Evolutionary conservation across 2,113 vertebrate species (phyloP).

Genomic region (Heterotis niloticus): DNA sequence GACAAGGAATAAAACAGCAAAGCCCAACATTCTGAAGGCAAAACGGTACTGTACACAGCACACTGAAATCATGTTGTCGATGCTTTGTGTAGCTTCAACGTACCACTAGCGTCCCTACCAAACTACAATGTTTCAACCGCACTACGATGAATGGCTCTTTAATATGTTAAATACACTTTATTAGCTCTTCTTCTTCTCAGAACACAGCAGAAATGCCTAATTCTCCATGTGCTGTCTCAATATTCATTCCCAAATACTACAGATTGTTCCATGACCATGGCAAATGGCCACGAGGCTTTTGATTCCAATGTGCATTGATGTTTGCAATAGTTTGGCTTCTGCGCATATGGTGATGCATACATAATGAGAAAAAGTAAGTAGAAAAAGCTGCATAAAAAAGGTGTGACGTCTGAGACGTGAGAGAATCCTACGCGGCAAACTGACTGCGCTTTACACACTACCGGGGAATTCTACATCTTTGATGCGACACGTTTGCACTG

Average conservation of each 20-base stretch:
- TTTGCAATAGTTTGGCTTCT: slow-evolving; percentile 55
- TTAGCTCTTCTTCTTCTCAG: not conserved
- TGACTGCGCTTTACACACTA: not conserved
- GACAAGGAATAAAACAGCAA: not conserved
- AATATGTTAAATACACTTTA: not conserved
- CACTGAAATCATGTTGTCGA: slow-evolving; percentile 18
- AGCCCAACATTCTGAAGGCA: slow-evolving; percentile 10
- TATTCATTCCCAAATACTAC: not conserved
- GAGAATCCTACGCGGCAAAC: slow-evolving; percentile 5
- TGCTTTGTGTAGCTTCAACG: not conserved
- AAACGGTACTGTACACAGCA: slow-evolving; percentile 7
- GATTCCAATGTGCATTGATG: slow-evolving; percentile 53
- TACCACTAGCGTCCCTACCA: not conserved
- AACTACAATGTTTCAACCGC: slow-evolving; percentile 8
- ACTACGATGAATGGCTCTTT: slow-evolving; percentile 19
- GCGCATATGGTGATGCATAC: slow-evolving; percentile 44
- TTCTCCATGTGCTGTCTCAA: slow-evolving; percentile 15
- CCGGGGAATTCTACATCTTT: slow-evolving; percentile 7
- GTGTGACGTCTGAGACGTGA: slow-evolving; percentile 17
- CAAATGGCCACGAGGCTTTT: slow-evolving; percentile 26
- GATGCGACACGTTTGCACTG: slow-evolving; percentile 20
- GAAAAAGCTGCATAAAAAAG: slow-evolving; percentile 37
- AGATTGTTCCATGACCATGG: slow-evolving; percentile 30
- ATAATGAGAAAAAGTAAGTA: slow-evolving; percentile 33
- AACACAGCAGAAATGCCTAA: not conserved